Evolutionary conservation across 2,888 invertebrate species (phyloP).

Genomic region (Drosophila anceps): DNA sequence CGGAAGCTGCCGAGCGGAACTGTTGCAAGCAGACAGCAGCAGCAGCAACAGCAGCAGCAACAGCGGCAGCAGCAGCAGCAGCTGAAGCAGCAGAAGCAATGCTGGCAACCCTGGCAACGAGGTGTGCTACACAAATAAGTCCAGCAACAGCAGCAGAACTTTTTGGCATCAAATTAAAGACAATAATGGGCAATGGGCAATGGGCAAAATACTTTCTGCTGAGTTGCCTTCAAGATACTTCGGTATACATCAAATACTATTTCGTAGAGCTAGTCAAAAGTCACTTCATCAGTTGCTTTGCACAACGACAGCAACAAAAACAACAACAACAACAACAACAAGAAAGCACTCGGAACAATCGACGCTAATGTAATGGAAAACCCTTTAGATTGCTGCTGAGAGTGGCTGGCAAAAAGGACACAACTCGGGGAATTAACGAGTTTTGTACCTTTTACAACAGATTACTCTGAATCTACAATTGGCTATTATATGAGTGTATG

Average conservation of each 20-base stretch:
- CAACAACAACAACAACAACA: background rate
- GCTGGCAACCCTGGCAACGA: conserved; percentile 28
- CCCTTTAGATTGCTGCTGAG: conserved; percentile 48
- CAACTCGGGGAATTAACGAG: conserved; percentile 45
- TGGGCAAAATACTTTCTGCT: conserved; percentile 8
- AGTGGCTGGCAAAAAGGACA: conserved; percentile 39
- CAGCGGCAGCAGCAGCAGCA: conserved; percentile 11
- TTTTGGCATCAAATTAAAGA: conserved; percentile 29
- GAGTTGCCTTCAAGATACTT: conserved; percentile 14
- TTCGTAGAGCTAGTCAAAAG: conserved; percentile 11
- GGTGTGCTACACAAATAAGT: conserved; percentile 24
- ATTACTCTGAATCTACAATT: conserved; percentile 66
- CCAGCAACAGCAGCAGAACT: conserved; percentile 15
- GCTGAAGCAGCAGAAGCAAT: background rate
- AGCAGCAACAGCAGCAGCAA: background rate
- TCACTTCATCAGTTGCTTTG: conserved; percentile 50
- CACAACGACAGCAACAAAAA: conserved; percentile 12
- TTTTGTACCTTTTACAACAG: conserved; percentile 75
- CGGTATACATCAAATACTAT: conserved; percentile 10
- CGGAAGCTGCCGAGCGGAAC: conserved; percentile 81
- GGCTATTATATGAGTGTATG: conserved; percentile 6
- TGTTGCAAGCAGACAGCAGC: conserved; percentile 58
- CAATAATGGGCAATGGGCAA: conserved; percentile 32
- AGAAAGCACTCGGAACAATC: conserved; percentile 42
- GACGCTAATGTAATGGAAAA: conserved; percentile 63